These are phyloP conservation scores for Oligia fasciuncula DNA, from an alignment of 2,888 invertebrate genomes.

Conservation along the genomic window DNA sequence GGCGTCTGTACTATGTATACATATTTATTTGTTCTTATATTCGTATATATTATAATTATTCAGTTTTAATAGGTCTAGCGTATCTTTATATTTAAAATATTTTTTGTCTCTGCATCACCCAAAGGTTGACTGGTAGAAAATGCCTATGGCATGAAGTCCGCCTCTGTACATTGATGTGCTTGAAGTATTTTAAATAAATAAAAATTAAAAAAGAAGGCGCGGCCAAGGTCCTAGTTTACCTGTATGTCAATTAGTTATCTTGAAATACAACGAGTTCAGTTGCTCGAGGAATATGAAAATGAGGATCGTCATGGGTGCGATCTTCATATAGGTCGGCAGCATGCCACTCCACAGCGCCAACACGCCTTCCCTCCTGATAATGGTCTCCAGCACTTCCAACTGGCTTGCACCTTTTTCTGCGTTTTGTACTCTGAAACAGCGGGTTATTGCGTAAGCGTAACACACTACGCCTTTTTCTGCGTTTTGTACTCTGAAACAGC, in stretches of 20 bases:
- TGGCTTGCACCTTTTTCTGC: constrained; percentile 95
- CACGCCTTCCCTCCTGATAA: constrained; percentile 96
- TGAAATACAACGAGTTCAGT: constrained; percentile 91
- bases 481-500: too few species aligned
- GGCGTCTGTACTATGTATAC: too few species aligned
- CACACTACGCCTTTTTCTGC: neutral
- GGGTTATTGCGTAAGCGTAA: neutral
- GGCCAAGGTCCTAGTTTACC: neutral
- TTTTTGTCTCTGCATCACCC: too few species aligned
- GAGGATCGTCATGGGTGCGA: constrained; percentile 99
- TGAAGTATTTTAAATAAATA: too few species aligned
- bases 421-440: constrained; percentile 95
- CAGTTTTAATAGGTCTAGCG: too few species aligned
- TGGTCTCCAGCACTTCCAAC: constrained; percentile 93
- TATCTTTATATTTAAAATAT: too few species aligned
- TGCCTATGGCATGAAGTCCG: too few species aligned
- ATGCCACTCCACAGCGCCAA: constrained; percentile 99
- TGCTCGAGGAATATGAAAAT: constrained; percentile 99
- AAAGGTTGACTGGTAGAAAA: too few species aligned
- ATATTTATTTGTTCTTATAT: too few species aligned
- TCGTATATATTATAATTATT: too few species aligned
- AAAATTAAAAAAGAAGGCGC: too few species aligned
- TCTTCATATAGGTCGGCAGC: constrained; percentile 97
- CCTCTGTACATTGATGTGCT: too few species aligned
- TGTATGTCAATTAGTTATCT: neutral